These are phyloP conservation scores for Epinephelus fuscoguttatus DNA, from an alignment of 2,113 vertebrate genomes.

Conservation along the genomic window DNA sequence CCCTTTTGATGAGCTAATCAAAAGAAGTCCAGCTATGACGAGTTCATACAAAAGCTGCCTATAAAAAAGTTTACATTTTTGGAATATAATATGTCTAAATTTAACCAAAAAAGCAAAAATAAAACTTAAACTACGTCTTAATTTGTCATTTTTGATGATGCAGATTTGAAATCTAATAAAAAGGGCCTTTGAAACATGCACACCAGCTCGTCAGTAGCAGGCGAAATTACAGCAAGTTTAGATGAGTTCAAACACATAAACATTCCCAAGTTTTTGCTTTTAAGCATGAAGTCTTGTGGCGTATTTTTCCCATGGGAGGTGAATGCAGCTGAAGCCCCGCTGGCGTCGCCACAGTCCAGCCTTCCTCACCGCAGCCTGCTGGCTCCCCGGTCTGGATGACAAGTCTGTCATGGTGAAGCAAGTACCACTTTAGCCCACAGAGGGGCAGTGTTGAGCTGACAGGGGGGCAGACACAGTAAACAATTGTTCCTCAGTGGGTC, in stretches of 20 bases:
- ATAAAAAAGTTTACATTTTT: neutral
- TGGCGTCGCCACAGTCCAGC: slow-evolving; percentile 33
- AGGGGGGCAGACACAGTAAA: slow-evolving; percentile 19
- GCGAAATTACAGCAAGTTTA: slow-evolving; percentile 4
- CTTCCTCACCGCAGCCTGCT: slow-evolving; percentile 26
- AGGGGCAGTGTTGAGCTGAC: slow-evolving; percentile 55
- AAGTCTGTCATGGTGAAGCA: slow-evolving; percentile 59
- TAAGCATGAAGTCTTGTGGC: neutral
- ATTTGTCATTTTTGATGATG: neutral
- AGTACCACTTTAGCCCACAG: slow-evolving; percentile 57
- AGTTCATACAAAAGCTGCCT: slow-evolving; percentile 36
- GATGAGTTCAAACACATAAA: slow-evolving; percentile 32
- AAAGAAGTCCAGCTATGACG: slow-evolving; percentile 4
- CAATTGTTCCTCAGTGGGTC: slow-evolving; percentile 5
- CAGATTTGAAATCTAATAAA: neutral
- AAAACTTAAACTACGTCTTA: neutral
- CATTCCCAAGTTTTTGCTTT: slow-evolving; percentile 26
- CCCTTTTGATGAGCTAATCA: neutral
- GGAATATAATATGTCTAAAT: neutral
- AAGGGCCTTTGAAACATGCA: neutral
- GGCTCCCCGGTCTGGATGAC: slow-evolving; percentile 65
- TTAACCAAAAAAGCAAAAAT: neutral
- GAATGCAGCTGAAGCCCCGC: slow-evolving; percentile 30
- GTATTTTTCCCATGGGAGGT: slow-evolving; percentile 15
- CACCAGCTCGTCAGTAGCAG: slow-evolving; percentile 19